phyloP scores from a whole-genome alignment of 2,888 invertebrate genomes.

The Hirtodrosophila histrioides region DNA sequence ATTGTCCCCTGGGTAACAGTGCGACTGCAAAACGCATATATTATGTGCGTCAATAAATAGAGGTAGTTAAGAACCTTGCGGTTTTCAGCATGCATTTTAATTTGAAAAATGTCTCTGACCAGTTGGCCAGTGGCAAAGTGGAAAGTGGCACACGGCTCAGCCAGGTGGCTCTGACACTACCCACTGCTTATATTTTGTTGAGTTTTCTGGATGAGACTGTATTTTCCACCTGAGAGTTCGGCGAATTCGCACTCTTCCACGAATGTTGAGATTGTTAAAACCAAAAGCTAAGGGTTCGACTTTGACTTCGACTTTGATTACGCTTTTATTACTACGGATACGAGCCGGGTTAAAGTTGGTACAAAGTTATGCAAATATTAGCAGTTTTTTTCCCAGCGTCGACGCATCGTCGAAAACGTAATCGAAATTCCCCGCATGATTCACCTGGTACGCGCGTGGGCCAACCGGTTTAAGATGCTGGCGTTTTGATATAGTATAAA shows the following conservation, averaged over 20 bases:
- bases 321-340: too few relatives aligned
- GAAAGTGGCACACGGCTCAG: neutral
- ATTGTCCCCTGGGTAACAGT: conserved; percentile 10
- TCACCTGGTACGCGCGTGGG: conserved; percentile 10
- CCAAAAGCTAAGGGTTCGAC: conserved; percentile 1
- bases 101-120: conserved; percentile 69
- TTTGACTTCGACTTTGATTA: conserved; percentile 4
- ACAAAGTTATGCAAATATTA: neutral
- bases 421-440: conserved; percentile 8
- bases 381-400: too few relatives aligned
- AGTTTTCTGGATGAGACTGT: neutral
- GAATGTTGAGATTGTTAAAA: conserved; percentile 38
- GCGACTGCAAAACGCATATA: conserved; percentile 56
- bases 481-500: too few relatives aligned
- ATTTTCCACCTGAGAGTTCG: conserved; percentile 27
- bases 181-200: neutral
- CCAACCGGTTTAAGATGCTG: too few relatives aligned
- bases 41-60: conserved; percentile 80
- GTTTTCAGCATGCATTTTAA: conserved; percentile 77
- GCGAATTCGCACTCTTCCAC: conserved; percentile 51
- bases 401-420: too few relatives aligned
- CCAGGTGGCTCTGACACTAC: too few relatives aligned
- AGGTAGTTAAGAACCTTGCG: conserved; percentile 80
- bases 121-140: neutral
- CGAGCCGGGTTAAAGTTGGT: conserved; percentile 15